Evolutionary conservation across 2,888 invertebrate genomes (phyloP), one percentile per base, ranked within the genome.

Genomic region (Trachelus tabidus): DNA sequence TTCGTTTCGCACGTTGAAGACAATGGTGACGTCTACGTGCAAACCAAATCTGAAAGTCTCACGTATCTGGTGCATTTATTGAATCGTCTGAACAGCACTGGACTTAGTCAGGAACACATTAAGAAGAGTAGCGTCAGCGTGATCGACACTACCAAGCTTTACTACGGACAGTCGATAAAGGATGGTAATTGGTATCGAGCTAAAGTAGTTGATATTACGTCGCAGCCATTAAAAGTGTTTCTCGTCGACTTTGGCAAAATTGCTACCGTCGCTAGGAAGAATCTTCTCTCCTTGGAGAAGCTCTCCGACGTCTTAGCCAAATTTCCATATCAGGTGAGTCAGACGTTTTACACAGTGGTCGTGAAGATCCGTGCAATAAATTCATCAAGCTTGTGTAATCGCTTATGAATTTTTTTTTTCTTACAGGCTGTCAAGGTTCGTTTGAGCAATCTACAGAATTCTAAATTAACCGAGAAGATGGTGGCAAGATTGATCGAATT

Each of bases 371-470:
- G 33, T 71, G n/a, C 31, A n/a, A 12, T 31, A 71, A 71, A 71
- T 31, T 23, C 33, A 15, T 33, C 9, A 31, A 71, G 4, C 33
- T 33, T 71, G 4, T n/a, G 1, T 40, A 40, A 40, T 40, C 12
- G 15, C 4, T 1, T 35, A 23, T 23, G n/a, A 75, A 56, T 56
- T 75, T 77, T 56, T 78, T 68, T 69, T 56, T 77, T 68, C 68
- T 68, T 78, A 34, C 85, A 95, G 93, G 94, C 94, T 30, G 86
- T 94, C 79, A 92, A 93, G 83, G 94, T 94, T 75, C 92, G 93
- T 12, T 91, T 95, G 80, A 93, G 94, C 78, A 92, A 93, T 83
- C 93, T 95, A 85, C 94, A 94, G 81, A 92, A 92, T 75, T 92
- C 92, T 83, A 93, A 81, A 71, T 87, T 92, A 6, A 91, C 91